Conservation (phyloP, 2,113 vertebrate species). For the Gobius niger region DNA sequence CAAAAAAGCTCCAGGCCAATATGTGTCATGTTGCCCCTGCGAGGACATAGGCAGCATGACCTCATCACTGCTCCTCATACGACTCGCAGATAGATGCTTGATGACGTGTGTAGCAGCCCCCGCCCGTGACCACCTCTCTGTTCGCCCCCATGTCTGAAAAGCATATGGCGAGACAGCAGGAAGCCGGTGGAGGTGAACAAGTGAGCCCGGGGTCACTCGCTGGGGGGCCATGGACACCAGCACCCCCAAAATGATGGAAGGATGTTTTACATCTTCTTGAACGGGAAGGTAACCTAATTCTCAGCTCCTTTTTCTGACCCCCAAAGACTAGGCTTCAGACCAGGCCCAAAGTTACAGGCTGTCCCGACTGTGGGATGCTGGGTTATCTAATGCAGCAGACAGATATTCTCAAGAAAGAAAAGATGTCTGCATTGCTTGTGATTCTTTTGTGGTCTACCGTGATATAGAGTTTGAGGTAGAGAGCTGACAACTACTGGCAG, state of each 20-base stretch:
- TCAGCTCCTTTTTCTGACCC: conserved; percentile 42
- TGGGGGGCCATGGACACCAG: conserved; percentile 24
- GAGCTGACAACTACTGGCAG: conserved; percentile 37
- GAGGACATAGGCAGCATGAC: not conserved
- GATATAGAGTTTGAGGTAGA: conserved; percentile 55
- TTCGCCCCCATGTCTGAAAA: conserved; percentile 37
- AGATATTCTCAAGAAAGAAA: conserved; percentile 16
- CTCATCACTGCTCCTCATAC: conserved; percentile 20
- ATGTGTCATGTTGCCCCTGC: not conserved
- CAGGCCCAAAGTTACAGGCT: conserved; percentile 36
- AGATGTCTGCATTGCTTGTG: conserved; percentile 15
- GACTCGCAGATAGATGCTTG: conserved; percentile 8
- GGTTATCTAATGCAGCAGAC: conserved; percentile 56
- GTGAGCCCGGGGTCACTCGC: not conserved
- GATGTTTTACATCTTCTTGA: conserved; percentile 68
- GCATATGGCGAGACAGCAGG: conserved; percentile 64
- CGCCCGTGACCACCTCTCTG: not conserved
- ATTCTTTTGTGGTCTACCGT: conserved; percentile 49
- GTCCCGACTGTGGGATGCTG: conserved; percentile 54
- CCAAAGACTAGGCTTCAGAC: conserved; percentile 47
- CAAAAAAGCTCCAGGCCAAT: not conserved
- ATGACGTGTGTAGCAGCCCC: conserved; percentile 38
- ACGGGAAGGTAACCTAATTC: conserved; percentile 51
- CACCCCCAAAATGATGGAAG: conserved; percentile 54
- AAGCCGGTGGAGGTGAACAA: conserved; percentile 51